Percentiles rank a stretch among this genome's conserved stretches.
phyloP scores from a whole-genome alignment of 1,140 invertebrate genomes.

The Ooceraea biroi region DNA sequence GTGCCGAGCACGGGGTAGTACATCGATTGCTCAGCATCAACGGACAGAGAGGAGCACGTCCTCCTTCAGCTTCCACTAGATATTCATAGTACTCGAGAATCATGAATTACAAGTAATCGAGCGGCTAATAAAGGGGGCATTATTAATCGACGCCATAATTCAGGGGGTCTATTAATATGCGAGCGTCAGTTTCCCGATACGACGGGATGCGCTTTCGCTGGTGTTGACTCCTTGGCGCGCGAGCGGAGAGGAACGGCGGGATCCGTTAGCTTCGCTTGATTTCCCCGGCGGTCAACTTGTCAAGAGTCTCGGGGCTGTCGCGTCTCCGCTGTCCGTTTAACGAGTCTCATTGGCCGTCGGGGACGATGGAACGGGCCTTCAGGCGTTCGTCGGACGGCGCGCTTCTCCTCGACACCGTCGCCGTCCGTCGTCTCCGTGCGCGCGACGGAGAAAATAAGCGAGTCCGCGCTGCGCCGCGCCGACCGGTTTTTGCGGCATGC shows the following conservation, averaged over 20 bases:
- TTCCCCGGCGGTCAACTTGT: slow-evolving; percentile 29
- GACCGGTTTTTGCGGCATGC: slow-evolving; percentile 34
- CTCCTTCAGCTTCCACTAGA: neutral
- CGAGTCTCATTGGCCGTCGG: slow-evolving; percentile 24
- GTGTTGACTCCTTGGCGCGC: neutral
- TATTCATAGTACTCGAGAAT: neutral
- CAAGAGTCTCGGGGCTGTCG: slow-evolving; percentile 14
- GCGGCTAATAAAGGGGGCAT: too few species aligned
- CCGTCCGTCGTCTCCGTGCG: neutral
- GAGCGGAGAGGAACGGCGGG: slow-evolving; percentile 4
- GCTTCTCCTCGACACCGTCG: neutral
- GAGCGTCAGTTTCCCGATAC: slow-evolving; percentile 13
- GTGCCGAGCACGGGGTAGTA: too few species aligned
- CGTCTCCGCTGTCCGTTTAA: slow-evolving; percentile 14
- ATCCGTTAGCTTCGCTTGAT: slow-evolving; percentile 39
- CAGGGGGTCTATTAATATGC: neutral
- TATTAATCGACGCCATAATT: neutral
- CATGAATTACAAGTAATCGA: slow-evolving; percentile 31
- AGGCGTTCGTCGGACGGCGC: neutral
- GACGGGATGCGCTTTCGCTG: neutral
- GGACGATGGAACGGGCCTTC: slow-evolving; percentile 26
- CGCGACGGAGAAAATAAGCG: slow-evolving; percentile 7
- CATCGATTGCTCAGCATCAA: too few species aligned
- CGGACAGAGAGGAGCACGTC: too few species aligned
- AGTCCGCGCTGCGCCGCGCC: slow-evolving; percentile 1